phyloP scores from a whole-genome alignment of 2,888 invertebrate genomes.

The Pristionchus entomophagus region DNA sequence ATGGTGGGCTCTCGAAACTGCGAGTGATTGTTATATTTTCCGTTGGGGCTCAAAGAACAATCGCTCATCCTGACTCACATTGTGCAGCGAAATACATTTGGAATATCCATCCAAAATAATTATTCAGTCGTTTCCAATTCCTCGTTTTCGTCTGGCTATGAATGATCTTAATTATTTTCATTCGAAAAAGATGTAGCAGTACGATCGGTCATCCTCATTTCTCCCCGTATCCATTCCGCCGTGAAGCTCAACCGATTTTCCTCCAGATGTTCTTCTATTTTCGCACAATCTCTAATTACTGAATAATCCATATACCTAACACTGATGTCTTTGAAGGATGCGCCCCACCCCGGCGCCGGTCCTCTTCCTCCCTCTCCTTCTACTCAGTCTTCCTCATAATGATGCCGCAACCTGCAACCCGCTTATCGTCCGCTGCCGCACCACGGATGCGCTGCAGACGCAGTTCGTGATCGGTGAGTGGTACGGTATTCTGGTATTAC shows the following conservation, averaged over 20 bases:
- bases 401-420: conserved; percentile 33
- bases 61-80: no score
- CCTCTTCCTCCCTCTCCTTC: neutral
- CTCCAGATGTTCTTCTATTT: neutral
- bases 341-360: neutral
- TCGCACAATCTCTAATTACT: neutral
- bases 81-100: no score
- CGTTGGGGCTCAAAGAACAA: no score
- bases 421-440: conserved; percentile 20
- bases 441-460: conserved; percentile 8
- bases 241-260: no score
- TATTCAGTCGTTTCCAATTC: no score
- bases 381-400: neutral
- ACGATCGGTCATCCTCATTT: neutral
- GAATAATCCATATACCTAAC: neutral
- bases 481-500: no score
- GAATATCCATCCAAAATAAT: no score
- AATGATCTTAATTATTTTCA: no score
- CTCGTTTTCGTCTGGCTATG: no score
- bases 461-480: conserved; percentile 6
- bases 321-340: neutral
- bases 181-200: no score
- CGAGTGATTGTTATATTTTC: no score
- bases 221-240: neutral
- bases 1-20: no score